Evolutionary conservation across 2,888 invertebrate species (phyloP).

Genomic region (Limnephilus lunatus): DNA sequence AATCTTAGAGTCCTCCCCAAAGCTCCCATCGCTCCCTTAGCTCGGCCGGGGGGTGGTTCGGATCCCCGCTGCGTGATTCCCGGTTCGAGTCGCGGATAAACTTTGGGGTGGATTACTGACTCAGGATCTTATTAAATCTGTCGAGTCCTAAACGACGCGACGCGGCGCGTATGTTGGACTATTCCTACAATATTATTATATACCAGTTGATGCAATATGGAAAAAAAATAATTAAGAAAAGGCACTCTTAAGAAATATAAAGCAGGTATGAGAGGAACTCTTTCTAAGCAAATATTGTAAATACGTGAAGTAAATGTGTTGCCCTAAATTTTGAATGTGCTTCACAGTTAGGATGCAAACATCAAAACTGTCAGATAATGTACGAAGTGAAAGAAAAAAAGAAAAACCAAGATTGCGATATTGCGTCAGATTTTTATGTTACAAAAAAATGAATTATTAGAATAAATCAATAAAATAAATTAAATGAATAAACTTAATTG

Average conservation of each 20-base stretch:
- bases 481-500: too few relatives aligned
- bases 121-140: constrained; percentile 65
- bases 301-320: too few relatives aligned
- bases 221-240: neutral
- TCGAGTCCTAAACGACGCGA: constrained; percentile 33
- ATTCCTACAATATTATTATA: neutral
- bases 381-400: too few relatives aligned
- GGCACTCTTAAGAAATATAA: neutral
- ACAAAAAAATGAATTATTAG: too few relatives aligned
- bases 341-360: too few relatives aligned
- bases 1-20: constrained; percentile 37
- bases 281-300: neutral
- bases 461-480: too few relatives aligned
- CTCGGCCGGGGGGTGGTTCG: constrained; percentile 56
- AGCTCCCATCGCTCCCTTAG: constrained; percentile 16
- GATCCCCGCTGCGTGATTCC: constrained; percentile 65
- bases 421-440: too few relatives aligned
- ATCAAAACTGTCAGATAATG: too few relatives aligned
- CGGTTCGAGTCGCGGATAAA: constrained; percentile 64
- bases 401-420: too few relatives aligned
- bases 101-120: constrained; percentile 65
- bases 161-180: neutral
- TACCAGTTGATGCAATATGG: neutral
- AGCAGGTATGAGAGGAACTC: neutral
- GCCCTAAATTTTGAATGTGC: too few relatives aligned